Evolutionary conservation across 2,113 vertebrate genomes (phyloP).

Genomic region (Phasianus colchicus): DNA sequence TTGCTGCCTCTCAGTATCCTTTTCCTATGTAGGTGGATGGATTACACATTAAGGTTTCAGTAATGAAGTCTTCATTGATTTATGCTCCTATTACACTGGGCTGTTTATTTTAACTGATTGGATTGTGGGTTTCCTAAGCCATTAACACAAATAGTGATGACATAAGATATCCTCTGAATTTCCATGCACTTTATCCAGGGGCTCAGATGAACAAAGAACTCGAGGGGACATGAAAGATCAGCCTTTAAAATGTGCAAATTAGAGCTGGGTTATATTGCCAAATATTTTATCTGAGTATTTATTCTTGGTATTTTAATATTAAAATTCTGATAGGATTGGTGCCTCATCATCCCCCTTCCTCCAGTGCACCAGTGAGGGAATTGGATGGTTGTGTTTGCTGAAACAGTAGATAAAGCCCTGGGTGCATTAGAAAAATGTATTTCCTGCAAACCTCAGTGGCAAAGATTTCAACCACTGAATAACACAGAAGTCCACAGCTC

Average conservation of each 20-base stretch:
- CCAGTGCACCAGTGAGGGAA: background rate
- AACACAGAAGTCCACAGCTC: background rate
- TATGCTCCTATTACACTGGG: constrained; percentile 68
- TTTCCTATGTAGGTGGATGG: constrained; percentile 65
- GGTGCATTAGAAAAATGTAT: background rate
- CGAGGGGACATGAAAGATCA: background rate
- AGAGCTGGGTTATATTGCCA: constrained; percentile 1
- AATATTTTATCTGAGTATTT: constrained; percentile 43
- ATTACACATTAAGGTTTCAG: constrained; percentile 74
- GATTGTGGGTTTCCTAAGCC: constrained; percentile 70
- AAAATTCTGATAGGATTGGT: background rate
- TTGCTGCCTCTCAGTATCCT: constrained; percentile 61
- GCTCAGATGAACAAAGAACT: constrained; percentile 41
- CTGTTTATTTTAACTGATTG: constrained; percentile 76
- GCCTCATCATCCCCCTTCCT: background rate
- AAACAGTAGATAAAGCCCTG: background rate
- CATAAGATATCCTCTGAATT: constrained; percentile 59
- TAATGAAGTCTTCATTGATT: constrained; percentile 75
- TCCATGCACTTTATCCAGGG: constrained; percentile 29
- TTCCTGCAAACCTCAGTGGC: background rate
- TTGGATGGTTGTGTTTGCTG: background rate
- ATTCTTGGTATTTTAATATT: background rate
- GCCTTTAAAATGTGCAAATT: constrained; percentile 43
- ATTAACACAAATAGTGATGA: constrained; percentile 74
- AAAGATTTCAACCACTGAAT: background rate